Conservation (phyloP, 2,888 invertebrate genomes). For the Yponomeuta plumbellus region DNA sequence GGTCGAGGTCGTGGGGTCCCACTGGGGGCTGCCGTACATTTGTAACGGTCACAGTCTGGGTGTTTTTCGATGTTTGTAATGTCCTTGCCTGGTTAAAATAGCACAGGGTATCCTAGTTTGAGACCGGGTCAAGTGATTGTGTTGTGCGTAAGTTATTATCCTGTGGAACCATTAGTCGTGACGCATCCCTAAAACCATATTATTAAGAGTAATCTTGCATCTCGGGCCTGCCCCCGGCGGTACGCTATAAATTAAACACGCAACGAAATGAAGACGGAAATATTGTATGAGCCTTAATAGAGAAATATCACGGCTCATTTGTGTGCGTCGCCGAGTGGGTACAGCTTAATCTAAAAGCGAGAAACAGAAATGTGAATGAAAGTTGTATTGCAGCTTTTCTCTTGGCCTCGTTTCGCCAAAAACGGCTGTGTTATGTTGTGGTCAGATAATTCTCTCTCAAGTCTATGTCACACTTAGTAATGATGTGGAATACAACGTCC, state of each 20-base stretch:
- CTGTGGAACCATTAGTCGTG: background rate
- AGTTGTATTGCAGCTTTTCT: background rate
- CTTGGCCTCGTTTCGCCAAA: too few relatives aligned
- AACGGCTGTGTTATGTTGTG: too few relatives aligned
- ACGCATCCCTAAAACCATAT: background rate
- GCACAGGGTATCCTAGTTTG: too few relatives aligned
- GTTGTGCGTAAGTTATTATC: background rate
- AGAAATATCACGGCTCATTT: conserved; percentile 8
- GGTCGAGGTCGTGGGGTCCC: too few relatives aligned
- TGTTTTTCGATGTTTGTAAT: too few relatives aligned
- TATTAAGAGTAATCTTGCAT: background rate
- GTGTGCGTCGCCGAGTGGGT: background rate
- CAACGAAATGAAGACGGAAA: background rate
- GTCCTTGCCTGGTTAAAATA: too few relatives aligned
- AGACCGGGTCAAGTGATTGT: too few relatives aligned
- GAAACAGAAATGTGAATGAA: background rate
- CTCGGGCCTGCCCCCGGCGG: background rate
- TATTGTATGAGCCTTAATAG: conserved; percentile 9
- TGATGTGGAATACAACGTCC: too few relatives aligned
- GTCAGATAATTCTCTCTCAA: background rate
- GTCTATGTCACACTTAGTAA: too few relatives aligned
- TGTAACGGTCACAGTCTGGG: too few relatives aligned
- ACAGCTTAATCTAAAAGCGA: background rate
- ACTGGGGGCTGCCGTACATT: too few relatives aligned
- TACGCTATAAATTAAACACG: background rate